Base-by-base conservation (phyloP, 2,113 vertebrate genomes). In the Cynoglossus semilaevis region DNA sequence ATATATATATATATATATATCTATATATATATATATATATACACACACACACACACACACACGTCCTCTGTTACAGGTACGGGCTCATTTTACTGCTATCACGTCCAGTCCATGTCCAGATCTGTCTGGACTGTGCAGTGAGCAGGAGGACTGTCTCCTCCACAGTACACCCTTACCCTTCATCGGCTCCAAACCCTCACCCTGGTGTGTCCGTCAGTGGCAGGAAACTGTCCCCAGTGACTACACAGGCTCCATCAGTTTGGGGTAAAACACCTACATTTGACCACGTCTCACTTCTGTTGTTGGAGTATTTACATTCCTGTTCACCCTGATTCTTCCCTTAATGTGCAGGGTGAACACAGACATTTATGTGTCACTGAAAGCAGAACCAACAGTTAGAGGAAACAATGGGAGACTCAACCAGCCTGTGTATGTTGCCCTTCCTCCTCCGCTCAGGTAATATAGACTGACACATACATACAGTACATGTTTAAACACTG, bases 171-270 rank as follows among this genome's bases (percentile, higher is more conserved):
- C 67, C 0, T 3, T 45, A 8, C 88, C 85, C 2, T 73, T 79
- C 42, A 69, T 0, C 0, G 88, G 89, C 29, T 49, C 18, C 10
- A 71, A 61, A 15, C 90, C 90, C 0, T 16, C 84, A 0, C 82
- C 80, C 29, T 91, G 89, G 88, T 91, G 90, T 14, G 76, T 88
- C 55, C 83, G 74, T 18, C 88, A 87, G 49, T 90, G 88, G 88
- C 79, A 86, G 72, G 83, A 76, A 22, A 83, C 70, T 0, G 38
- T 89, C 14, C 54, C 87, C 53, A 79, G 65, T 40, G n/a, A 66
- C 19, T 82, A 84, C 65, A 81, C 0, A 0, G 65, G 34, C 16
- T 65, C 15, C 17, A 35, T 88, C 22, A 51, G 8, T 5, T 63
- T 89, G 9, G 81, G 85, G 90, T 90, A 81, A 0, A 76, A 70